phyloP scores from a whole-genome alignment of 2,113 vertebrate genomes.

The Bufo gargarizans region DNA sequence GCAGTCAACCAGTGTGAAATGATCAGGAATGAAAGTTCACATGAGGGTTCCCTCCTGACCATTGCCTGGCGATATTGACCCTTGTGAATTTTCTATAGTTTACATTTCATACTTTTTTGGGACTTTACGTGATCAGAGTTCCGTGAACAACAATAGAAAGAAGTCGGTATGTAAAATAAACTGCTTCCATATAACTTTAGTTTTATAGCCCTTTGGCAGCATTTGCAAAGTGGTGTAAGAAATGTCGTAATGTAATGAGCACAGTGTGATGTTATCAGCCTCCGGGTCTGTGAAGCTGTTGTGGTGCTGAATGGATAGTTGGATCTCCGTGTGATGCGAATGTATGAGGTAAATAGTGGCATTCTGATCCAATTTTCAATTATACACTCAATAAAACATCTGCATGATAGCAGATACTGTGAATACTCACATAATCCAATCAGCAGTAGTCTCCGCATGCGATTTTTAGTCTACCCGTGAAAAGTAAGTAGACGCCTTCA shows the following conservation, averaged over 20 bases:
- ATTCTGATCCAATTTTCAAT: constrained; percentile 9
- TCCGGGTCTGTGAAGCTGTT: background rate
- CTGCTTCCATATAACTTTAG: background rate
- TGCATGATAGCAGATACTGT: background rate
- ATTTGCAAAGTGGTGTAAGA: background rate
- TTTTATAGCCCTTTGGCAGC: background rate
- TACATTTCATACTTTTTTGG: background rate
- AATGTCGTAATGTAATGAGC: constrained; percentile 17
- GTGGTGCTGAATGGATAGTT: background rate
- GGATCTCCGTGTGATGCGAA: background rate
- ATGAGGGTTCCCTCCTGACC: too few species aligned
- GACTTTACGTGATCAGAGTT: background rate
- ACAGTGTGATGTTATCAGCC: background rate
- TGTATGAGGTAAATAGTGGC: background rate
- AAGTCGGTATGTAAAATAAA: background rate
- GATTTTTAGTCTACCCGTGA: background rate
- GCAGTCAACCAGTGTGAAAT: too few species aligned
- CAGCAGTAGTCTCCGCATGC: background rate
- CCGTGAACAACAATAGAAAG: background rate
- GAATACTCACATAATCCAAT: background rate
- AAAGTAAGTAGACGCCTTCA: background rate
- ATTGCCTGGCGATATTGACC: too few species aligned
- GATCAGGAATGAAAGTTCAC: too few species aligned
- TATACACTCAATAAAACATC: constrained; percentile 22
- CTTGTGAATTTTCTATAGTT: too few species aligned